Conservation (phyloP, 2,888 invertebrate genomes). For the Drosophila helvetica region DNA sequence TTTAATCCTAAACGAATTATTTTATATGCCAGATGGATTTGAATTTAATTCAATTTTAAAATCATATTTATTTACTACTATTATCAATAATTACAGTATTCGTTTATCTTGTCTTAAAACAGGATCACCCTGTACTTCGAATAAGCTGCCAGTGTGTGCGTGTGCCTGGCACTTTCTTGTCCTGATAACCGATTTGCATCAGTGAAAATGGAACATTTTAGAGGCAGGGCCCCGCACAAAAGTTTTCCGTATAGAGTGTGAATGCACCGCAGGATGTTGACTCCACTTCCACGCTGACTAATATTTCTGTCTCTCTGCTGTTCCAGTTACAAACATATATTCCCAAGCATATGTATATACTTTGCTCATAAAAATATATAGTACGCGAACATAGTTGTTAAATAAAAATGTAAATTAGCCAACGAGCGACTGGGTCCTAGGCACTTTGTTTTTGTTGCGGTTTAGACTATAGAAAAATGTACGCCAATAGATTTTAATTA, state of each 20-base stretch:
- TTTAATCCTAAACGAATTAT: no score
- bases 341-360: background rate
- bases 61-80: no score
- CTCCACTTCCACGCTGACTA: constrained; percentile 48
- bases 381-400: constrained; percentile 14
- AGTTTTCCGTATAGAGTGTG: constrained; percentile 53
- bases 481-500: constrained; percentile 36
- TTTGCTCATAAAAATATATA: background rate
- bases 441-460: constrained; percentile 28
- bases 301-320: constrained; percentile 25
- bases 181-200: constrained; percentile 74
- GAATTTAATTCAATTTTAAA: no score
- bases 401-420: constrained; percentile 32
- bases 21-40: no score
- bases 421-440: background rate
- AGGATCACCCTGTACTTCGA: constrained; percentile 24
- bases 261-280: constrained; percentile 82
- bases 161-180: constrained; percentile 55
- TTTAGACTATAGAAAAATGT: constrained; percentile 24
- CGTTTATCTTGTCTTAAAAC: no score
- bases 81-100: no score
- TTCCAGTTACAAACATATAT: constrained; percentile 23
- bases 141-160: constrained; percentile 27
- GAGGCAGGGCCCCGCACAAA: constrained; percentile 42
- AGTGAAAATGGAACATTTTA: constrained; percentile 75